phyloP scores from a whole-genome alignment of 2,113 vertebrate species.

The Zootoca vivipara region DNA sequence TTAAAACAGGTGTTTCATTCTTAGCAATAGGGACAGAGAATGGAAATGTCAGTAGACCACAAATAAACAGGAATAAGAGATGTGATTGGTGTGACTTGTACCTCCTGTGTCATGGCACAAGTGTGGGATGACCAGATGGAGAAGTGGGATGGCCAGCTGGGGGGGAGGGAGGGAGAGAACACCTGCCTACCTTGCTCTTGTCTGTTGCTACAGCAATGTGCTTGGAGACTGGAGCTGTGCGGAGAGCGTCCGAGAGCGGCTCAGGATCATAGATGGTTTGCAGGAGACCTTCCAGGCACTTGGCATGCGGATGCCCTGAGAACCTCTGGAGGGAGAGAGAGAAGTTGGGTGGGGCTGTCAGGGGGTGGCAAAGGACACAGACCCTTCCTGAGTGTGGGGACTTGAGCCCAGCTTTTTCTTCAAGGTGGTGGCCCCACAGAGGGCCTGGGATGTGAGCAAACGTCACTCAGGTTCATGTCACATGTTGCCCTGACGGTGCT shows the following conservation, averaged over 20 bases:
- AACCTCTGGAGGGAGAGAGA: constrained; percentile 43
- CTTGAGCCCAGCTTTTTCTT: too few species aligned
- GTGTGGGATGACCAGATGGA: too few species aligned
- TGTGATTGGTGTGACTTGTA: too few species aligned
- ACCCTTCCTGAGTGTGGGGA: background rate
- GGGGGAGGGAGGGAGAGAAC: background rate
- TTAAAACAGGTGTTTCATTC: too few species aligned
- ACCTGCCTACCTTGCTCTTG: constrained; percentile 65
- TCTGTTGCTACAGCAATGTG: constrained; percentile 64
- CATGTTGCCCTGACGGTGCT: too few species aligned
- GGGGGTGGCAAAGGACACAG: background rate
- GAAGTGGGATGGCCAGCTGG: too few species aligned
- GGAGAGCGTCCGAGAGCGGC: constrained; percentile 61
- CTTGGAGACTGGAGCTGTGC: constrained; percentile 50
- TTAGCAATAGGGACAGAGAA: too few species aligned
- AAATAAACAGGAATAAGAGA: too few species aligned
- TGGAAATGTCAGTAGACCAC: too few species aligned
- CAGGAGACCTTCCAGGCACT: constrained; percentile 75
- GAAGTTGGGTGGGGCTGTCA: background rate
- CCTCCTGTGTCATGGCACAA: too few species aligned
- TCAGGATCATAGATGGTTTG: constrained; percentile 71
- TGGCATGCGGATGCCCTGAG: constrained; percentile 55
- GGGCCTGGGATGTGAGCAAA: background rate
- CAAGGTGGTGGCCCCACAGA: background rate
- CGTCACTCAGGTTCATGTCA: too few species aligned